A percentile compares a stretch with the other conserved stretches of the same genome.
Evolutionary conservation across 2,113 vertebrate genomes (phyloP).

Genomic region (Dasyornis broadbenti): DNA sequence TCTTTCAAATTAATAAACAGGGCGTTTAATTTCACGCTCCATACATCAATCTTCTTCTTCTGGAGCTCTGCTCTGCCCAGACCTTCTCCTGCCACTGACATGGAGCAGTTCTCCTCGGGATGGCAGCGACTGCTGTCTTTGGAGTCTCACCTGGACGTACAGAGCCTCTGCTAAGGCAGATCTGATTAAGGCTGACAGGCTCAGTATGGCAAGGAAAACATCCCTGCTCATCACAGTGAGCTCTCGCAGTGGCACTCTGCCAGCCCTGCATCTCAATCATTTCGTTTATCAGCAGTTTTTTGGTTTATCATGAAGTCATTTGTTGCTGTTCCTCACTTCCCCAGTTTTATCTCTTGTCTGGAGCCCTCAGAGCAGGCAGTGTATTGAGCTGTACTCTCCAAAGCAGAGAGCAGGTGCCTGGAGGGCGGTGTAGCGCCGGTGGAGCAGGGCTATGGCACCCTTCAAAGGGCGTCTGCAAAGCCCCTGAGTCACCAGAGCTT

Average conservation of each 20-base stretch:
- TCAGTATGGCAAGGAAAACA: background rate
- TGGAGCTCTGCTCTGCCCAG: background rate
- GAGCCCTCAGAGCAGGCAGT: background rate
- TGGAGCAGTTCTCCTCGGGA: background rate
- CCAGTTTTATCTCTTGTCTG: background rate
- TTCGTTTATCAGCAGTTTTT: slow-evolving; percentile 8
- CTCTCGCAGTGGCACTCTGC: background rate
- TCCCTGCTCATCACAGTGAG: background rate
- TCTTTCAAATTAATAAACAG: background rate
- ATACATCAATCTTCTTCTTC: background rate
- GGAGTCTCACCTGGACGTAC: background rate
- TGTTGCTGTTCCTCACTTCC: background rate
- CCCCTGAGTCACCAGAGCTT: accelerated
- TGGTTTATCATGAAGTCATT: background rate
- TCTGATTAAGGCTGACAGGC: slow-evolving; percentile 28
- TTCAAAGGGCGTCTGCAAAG: background rate
- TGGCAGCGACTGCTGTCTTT: background rate
- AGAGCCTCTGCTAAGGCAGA: background rate
- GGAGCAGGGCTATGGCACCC: background rate
- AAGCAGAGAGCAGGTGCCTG: background rate
- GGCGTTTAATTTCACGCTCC: background rate
- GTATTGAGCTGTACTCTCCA: background rate
- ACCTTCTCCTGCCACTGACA: background rate
- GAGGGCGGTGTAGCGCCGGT: background rate
- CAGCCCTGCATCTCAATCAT: background rate